Base-by-base conservation (phyloP, 2,888 invertebrate genomes). In the Pollenia labialis region DNA sequence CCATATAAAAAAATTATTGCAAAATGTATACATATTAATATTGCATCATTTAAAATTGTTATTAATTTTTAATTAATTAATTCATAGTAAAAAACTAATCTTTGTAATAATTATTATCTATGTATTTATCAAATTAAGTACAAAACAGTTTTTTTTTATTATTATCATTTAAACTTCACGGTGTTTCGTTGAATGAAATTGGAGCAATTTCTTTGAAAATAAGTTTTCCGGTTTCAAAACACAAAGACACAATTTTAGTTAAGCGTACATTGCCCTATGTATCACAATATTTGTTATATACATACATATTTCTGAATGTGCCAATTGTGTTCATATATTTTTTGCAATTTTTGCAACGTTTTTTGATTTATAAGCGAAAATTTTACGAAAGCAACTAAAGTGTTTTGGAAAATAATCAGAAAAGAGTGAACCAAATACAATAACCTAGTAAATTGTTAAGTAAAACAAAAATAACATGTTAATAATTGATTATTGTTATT, bases 311-410 rank as follows among this genome's bases (percentile, higher is more conserved):
- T 16, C 32, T 64, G 18, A 12, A 44, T 72, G 60, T 64, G 46
- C 66, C 16, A 32, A 60, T 58, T 77, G 40, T 12, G 16, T 16
- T 18, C 16, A 40, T 52, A 68, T 40, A n/a, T 23, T 32, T 66
- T 32, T 68, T 52, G 69, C 66, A 74, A 68, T 68, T 64, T 71
- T 81, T 50, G 18, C 32, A 81, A 64, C 18, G n/a, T 32, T 58
- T 66, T 56, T 81, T 62, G 42, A 32, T 44, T 75, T 75, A 69
- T 75, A 75, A 82, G 81, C 75, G 32, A 52, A 69, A 75, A 42
- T 52, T 69, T 52, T 10, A 16, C 44, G 11, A 71, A 23, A 60
- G 14, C 32, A 60, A 44, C 23, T 69, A 50, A 40, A 18, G 23
- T 56, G 40, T 52, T 60, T 52, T 74, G 32, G 10, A 58, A 58